Conservation (phyloP, 2,888 invertebrate genomes). For the Gortyna flavago region DNA sequence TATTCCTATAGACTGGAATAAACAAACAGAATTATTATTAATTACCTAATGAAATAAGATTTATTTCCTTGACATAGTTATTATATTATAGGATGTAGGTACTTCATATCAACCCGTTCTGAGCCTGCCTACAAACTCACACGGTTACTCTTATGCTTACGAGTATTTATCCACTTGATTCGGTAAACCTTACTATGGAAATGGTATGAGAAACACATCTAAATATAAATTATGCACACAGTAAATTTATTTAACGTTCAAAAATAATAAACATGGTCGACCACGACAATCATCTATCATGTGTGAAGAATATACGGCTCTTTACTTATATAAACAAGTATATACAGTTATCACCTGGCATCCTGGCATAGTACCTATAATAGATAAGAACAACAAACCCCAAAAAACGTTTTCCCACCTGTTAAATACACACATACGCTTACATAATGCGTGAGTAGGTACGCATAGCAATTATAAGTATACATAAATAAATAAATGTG, state of each 20-base stretch:
- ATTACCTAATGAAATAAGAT: background rate
- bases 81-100: too few relatives aligned
- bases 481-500: constrained; percentile 68
- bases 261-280: background rate
- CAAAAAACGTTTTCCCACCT: constrained; percentile 29
- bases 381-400: background rate
- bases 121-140: background rate
- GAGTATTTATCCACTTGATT: background rate
- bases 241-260: background rate
- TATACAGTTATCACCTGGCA: background rate
- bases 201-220: background rate
- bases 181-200: background rate
- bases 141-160: too few relatives aligned
- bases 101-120: background rate
- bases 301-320: background rate
- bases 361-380: background rate
- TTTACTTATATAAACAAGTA: background rate
- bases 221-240: background rate
- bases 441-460: constrained; percentile 46
- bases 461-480: constrained; percentile 74
- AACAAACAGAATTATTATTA: background rate
- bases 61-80: background rate
- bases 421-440: constrained; percentile 43
- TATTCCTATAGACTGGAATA: background rate
- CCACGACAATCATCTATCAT: constrained; percentile 1